These are phyloP conservation scores for Xiphophorus hellerii DNA, from an alignment of 2,113 vertebrate species.

Conservation along the genomic window DNA sequence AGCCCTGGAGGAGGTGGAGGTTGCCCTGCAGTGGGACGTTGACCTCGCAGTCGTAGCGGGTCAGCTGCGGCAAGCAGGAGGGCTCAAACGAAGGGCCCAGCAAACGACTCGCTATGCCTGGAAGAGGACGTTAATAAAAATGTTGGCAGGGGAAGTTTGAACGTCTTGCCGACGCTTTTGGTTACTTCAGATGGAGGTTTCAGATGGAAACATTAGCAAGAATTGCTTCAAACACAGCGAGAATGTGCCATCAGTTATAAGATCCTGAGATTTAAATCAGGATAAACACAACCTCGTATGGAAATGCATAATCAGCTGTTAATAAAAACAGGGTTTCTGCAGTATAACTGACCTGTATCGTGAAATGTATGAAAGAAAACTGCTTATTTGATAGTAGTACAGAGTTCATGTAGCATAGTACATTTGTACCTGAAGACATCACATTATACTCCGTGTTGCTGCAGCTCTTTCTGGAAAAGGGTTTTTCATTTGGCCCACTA, in stretches of 20 bases:
- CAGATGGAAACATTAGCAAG: neutral
- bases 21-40: constrained; percentile 91
- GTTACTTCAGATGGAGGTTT: no score
- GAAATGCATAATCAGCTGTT: no score
- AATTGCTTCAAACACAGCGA: no score
- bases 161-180: neutral
- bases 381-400: no score
- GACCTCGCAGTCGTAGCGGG: constrained; percentile 98
- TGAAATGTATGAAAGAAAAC: no score
- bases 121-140: neutral
- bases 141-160: neutral
- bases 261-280: no score
- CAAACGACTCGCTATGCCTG: constrained; percentile 89
- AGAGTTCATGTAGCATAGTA: no score
- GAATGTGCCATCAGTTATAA: no score
- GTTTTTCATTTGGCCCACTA: constrained; percentile 62
- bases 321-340: no score
- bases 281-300: no score
- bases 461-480: constrained; percentile 77
- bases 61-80: constrained; percentile 91
- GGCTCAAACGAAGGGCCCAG: constrained; percentile 88
- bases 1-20: constrained; percentile 93
- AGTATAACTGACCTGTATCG: no score
- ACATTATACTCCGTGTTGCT: constrained; percentile 81
- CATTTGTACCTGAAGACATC: constrained; percentile 46